These are phyloP conservation scores for Mesorhabditis belari DNA, from an alignment of 2,888 invertebrate genomes.

Conservation along the genomic window DNA sequence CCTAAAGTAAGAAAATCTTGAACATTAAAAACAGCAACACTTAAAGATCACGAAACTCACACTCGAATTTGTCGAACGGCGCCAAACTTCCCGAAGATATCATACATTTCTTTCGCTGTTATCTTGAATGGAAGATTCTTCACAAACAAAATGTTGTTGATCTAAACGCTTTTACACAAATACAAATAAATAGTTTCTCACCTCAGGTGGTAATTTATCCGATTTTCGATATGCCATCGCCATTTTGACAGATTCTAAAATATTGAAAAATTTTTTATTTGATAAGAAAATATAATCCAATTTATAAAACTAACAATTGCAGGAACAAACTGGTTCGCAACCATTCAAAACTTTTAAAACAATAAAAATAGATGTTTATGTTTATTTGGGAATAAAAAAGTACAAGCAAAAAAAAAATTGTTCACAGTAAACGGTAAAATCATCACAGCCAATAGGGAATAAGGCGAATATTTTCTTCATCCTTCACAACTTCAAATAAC, in stretches of 20 bases:
- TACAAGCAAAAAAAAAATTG: too few relatives aligned
- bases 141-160: slow-evolving; percentile 90
- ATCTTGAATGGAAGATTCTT: slow-evolving; percentile 98
- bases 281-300: too few relatives aligned
- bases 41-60: slow-evolving; percentile 62
- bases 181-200: neutral
- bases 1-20: slow-evolving; percentile 54
- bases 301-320: too few relatives aligned
- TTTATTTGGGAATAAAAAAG: too few relatives aligned
- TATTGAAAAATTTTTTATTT: too few relatives aligned
- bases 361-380: too few relatives aligned
- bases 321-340: too few relatives aligned
- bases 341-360: too few relatives aligned
- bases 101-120: slow-evolving; percentile 99
- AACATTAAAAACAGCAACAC: neutral
- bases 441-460: too few relatives aligned
- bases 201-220: slow-evolving; percentile 80
- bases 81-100: slow-evolving; percentile 99
- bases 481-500: too few relatives aligned
- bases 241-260: slow-evolving; percentile 28
- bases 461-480: too few relatives aligned
- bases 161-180: slow-evolving; percentile 59
- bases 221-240: slow-evolving; percentile 48
- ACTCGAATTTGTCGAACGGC: slow-evolving; percentile 96
- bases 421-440: too few relatives aligned